These are phyloP conservation scores for Mythimna loreyi DNA, from an alignment of 2,888 invertebrate genomes.

Conservation along the genomic window DNA sequence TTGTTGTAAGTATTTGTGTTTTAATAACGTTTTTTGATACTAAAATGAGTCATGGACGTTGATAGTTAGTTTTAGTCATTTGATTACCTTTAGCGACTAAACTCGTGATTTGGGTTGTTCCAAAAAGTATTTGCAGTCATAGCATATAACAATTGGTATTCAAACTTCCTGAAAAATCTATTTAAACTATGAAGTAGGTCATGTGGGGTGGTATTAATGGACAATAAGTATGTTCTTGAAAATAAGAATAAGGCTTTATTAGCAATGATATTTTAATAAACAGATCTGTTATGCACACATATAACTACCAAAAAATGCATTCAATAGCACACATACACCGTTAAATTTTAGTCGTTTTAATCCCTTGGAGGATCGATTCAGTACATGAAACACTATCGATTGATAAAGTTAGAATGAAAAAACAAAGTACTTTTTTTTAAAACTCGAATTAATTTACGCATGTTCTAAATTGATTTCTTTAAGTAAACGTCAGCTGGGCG, in stretches of 20 bases:
- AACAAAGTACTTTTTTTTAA: too few relatives aligned
- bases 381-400: too few relatives aligned
- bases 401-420: too few relatives aligned
- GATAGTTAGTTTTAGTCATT: not conserved
- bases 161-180: not conserved
- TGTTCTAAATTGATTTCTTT: too few relatives aligned
- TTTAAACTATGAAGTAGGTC: not conserved
- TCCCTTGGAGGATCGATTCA: too few relatives aligned
- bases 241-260: not conserved
- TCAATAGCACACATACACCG: too few relatives aligned
- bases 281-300: too few relatives aligned
- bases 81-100: conserved; percentile 3
- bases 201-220: not conserved
- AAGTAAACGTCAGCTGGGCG: too few relatives aligned
- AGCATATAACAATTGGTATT: not conserved
- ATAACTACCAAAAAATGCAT: too few relatives aligned
- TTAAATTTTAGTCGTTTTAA: too few relatives aligned
- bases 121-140: not conserved
- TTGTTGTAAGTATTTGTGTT: conserved; percentile 94
- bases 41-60: conserved; percentile 34
- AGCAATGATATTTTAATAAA: too few relatives aligned
- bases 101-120: conserved; percentile 24
- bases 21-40: conserved; percentile 8
- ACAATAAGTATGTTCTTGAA: not conserved
- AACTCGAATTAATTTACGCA: too few relatives aligned